Evolutionary conservation across 2,113 vertebrate genomes (phyloP).

Genomic region (Pollimyrus isidori): DNA sequence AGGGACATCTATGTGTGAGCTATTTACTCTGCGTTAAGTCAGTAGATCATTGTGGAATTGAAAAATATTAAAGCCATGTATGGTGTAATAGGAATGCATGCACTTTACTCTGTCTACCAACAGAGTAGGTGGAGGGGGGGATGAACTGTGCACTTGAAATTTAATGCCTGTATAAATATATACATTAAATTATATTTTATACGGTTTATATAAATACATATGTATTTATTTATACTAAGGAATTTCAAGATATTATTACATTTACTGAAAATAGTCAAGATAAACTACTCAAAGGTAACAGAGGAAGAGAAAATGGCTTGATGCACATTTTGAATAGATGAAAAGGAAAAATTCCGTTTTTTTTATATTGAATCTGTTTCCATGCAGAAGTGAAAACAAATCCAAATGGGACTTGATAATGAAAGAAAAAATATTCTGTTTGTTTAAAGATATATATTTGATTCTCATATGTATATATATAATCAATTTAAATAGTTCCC

Average conservation of each 20-base stretch:
- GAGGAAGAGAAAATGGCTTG: neutral
- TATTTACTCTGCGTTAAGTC: too few species aligned
- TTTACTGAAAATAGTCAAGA: neutral
- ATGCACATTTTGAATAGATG: neutral
- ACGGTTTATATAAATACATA: neutral
- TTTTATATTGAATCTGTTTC: conserved; percentile 2
- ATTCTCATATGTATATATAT: neutral
- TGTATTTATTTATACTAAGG: neutral
- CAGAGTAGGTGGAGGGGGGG: too few species aligned
- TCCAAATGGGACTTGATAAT: neutral
- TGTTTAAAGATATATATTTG: neutral
- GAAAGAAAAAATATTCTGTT: neutral
- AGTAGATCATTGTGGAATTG: too few species aligned
- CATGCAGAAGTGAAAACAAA: neutral
- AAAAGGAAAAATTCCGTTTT: neutral
- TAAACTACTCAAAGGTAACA: neutral
- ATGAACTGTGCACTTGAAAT: neutral
- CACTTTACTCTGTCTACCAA: too few species aligned
- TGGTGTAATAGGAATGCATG: too few species aligned
- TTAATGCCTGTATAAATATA: neutral
- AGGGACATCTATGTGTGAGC: too few species aligned
- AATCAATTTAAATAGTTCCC: neutral
- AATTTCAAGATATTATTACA: neutral
- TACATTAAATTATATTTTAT: neutral
- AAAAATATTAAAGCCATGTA: too few species aligned